Evolutionary conservation across 2,888 invertebrate species (phyloP), one percentile per base, ranked within the genome.

Genomic region (Sesia bembeciformis): DNA sequence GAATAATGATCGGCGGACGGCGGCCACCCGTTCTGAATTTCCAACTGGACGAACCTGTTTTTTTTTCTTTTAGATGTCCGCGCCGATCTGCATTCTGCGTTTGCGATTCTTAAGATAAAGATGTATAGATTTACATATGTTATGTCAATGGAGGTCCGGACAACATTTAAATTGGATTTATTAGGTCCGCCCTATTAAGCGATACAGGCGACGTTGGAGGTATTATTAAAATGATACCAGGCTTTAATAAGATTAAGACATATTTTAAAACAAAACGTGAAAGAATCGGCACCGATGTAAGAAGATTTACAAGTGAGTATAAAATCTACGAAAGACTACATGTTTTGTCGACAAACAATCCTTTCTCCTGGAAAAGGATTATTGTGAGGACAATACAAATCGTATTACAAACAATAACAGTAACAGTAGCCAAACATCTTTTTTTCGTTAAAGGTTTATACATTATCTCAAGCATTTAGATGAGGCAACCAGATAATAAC

Each of bases 81-180:
- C 68, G 72, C 76, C 77, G 80, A 78, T 80, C 79, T 77, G 74
- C 78, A 69, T 84, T 23, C 23, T 71, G 80, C 77, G 79, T 84
- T 83, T 86, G 81, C 80, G 88, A 88, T 87, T 81, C 79, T 74
- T 67, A 82, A 86, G 88, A 88, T 88, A 88, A 88, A 86, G 85
- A 84, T 76, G 87, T 88, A 87, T 86, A 78, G 69, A 88, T 89
- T 87, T 81, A 88, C 89, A 89, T 89, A 87, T 86, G 87, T 86
- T 85, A 84, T 87, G 81, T 84, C 84, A 85, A 74, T 60, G 81
- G 81, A 78, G 81, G 86, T 79, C 84, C 79, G 74, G 77, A 72
- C 67, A 70, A 82, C 79, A 78, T 88, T 87, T 88, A 87, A 89
- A 88, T 88, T 86, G 87, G 81, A 89, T 87, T 88, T 89, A 87